Evolutionary conservation across 2,888 invertebrate genomes (phyloP).

Genomic region (Pinctada fucata): DNA sequence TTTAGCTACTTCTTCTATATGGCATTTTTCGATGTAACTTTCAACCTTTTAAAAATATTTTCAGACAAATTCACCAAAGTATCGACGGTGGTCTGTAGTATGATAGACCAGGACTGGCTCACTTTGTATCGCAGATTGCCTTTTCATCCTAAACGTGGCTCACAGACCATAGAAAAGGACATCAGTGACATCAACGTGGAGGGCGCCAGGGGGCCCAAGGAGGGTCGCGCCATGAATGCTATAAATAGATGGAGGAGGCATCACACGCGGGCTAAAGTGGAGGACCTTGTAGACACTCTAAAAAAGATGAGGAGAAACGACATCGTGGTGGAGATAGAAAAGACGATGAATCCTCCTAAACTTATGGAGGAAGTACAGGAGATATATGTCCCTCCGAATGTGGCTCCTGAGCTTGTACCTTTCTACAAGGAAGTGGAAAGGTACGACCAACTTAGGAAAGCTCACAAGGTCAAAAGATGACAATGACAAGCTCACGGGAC

Average conservation of each 20-base stretch:
- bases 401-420: conserved; percentile 65
- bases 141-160: conserved; percentile 68
- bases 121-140: conserved; percentile 67
- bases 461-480: conserved; percentile 38
- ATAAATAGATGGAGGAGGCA: conserved; percentile 69
- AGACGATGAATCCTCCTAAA: conserved; percentile 58
- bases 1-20: too few relatives aligned
- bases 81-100: conserved; percentile 56
- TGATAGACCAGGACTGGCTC: conserved; percentile 69
- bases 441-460: conserved; percentile 66
- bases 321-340: conserved; percentile 54
- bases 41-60: too few relatives aligned
- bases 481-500: neutral
- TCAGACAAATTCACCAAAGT: conserved; percentile 66
- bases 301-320: conserved; percentile 59
- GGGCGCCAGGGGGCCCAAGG: conserved; percentile 54
- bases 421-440: conserved; percentile 66
- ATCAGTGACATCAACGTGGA: conserved; percentile 58
- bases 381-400: conserved; percentile 55
- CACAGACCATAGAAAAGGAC: conserved; percentile 67
- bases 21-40: too few relatives aligned
- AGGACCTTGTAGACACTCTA: conserved; percentile 63
- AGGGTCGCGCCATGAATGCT: conserved; percentile 49
- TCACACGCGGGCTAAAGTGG: conserved; percentile 68
- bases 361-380: conserved; percentile 53